These are phyloP conservation scores for Sus scrofa DNA, from an alignment of 2,113 vertebrate genomes.

Conservation along the genomic window T2T-Sscrofa CM000819.6:95007001-95007500, in stretches of 20 bases:
- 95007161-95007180: no score
- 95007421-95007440: not conserved
- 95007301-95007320: not conserved
- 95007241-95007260: not conserved
- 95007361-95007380: not conserved
- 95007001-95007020: no score
- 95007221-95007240: not conserved
- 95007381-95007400: not conserved
- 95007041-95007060: no score
- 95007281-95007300: not conserved
- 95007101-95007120: not conserved
- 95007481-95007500: not conserved
- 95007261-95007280: not conserved
- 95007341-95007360: not conserved
- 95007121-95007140: not conserved
- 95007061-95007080: not conserved
- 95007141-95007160: no score
- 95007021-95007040: no score
- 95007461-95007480: not conserved
- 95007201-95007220: not conserved
- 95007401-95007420: not conserved
- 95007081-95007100: not conserved
- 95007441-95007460: not conserved
- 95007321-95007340: not conserved
- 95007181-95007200: not conserved